Conservation (phyloP, 53 echinoderm and acorn worm genomes). For the Actinopyga echinites region DNA sequence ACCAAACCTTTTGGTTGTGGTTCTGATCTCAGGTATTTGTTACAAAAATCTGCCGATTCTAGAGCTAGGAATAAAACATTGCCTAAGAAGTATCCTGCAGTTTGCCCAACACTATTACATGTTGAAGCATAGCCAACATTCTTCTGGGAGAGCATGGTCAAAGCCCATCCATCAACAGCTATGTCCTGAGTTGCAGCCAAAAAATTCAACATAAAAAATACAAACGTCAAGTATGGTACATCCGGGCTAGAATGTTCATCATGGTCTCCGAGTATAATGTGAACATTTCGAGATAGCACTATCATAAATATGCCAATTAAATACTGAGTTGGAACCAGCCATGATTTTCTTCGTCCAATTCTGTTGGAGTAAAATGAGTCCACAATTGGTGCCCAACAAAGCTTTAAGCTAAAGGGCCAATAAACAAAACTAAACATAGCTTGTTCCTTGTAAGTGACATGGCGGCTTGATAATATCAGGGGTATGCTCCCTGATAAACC, state of each 20-base stretch:
- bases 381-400: slow-evolving; percentile 96
- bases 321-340: slow-evolving; percentile 94
- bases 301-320: slow-evolving; percentile 84
- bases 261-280: slow-evolving; percentile 67
- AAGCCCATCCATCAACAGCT: slow-evolving; percentile 99
- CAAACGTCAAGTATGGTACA: slow-evolving; percentile 67
- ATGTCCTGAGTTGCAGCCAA: slow-evolving; percentile 98
- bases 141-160: slow-evolving; percentile 86
- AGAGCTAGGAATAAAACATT: slow-evolving; percentile 90
- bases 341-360: slow-evolving; percentile 88
- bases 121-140: slow-evolving; percentile 97
- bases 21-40: slow-evolving; percentile 80
- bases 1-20: slow-evolving; percentile 74
- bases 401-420: slow-evolving; percentile 97
- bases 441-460: slow-evolving; percentile 87
- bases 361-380: slow-evolving; percentile 70
- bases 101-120: slow-evolving; percentile 92
- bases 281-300: slow-evolving; percentile 67
- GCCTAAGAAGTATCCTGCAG: slow-evolving; percentile 91
- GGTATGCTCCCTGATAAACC: slow-evolving; percentile 96
- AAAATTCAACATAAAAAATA: slow-evolving; percentile 95
- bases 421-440: slow-evolving; percentile 96
- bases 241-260: slow-evolving; percentile 53
- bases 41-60: slow-evolving; percentile 95
- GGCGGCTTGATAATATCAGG: slow-evolving; percentile 70